Conservation (phyloP, 2,113 vertebrate genomes). For the Raja brachyura region DNA sequence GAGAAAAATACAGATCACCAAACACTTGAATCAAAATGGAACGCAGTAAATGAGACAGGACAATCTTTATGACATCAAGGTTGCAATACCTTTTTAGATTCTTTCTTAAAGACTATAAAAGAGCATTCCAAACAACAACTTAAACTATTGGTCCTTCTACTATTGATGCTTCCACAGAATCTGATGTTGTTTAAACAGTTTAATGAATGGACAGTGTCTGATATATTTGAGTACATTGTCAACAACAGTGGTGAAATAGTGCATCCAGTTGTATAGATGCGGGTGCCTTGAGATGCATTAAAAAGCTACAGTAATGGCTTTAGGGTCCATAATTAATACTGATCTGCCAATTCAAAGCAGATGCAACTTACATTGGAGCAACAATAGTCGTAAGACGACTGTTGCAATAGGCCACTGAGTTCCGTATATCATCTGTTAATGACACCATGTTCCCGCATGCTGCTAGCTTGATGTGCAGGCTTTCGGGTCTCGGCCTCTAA, state of each 20-base stretch:
- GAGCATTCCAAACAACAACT: not conserved
- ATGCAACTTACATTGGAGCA: not conserved
- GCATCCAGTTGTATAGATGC: not conserved
- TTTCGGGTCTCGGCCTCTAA: too few species aligned
- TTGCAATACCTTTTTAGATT: conserved; percentile 24
- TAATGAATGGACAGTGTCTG: not conserved
- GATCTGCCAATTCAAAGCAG: not conserved
- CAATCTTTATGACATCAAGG: conserved; percentile 8
- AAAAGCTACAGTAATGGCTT: not conserved
- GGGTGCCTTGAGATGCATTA: not conserved
- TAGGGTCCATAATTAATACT: not conserved
- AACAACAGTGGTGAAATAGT: not conserved
- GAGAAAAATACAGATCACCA: not conserved
- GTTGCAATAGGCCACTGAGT: not conserved
- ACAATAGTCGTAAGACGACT: not conserved
- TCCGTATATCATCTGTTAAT: not conserved
- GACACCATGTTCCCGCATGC: not conserved
- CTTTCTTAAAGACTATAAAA: conserved; percentile 21
- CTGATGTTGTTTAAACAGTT: not conserved
- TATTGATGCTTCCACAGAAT: conserved; percentile 3
- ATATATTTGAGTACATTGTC: conserved; percentile 24
- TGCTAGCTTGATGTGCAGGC: not conserved
- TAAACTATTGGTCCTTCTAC: not conserved
- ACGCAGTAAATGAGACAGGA: not conserved
- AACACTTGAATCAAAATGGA: conserved; percentile 20